Percentiles rank a stretch among this genome's conserved stretches.
Evolutionary conservation across 35 echinoderm and acorn worm species (phyloP).

Genomic region (Acanthaster planci): DNA sequence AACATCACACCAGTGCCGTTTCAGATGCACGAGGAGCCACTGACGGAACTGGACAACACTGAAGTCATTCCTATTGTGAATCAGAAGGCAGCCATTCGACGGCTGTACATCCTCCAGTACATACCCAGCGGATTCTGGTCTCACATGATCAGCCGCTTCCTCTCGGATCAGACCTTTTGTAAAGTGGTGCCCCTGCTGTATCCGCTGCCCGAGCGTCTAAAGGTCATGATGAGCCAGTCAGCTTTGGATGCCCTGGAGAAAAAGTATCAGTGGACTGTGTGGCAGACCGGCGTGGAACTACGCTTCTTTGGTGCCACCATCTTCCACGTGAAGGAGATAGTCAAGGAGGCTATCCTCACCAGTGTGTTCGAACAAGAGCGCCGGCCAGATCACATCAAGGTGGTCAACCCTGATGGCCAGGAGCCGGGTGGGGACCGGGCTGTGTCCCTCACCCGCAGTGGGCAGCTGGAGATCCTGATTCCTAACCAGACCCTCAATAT

Average conservation of each 20-base stretch:
- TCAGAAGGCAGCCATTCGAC: constrained; percentile 66
- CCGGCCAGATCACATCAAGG: constrained; percentile 82
- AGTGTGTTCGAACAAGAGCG: constrained; percentile 72
- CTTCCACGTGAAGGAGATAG: constrained; percentile 86
- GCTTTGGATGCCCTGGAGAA: constrained; percentile 47
- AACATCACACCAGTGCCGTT: not conserved
- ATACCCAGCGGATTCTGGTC: constrained; percentile 99
- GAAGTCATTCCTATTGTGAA: constrained; percentile 57
- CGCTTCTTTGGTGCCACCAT: constrained; percentile 72
- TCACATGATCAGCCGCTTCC: constrained; percentile 82
- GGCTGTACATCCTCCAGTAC: constrained; percentile 94
- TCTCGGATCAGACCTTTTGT: constrained; percentile 68
- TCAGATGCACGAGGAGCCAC: not conserved
- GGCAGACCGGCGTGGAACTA: constrained; percentile 94
- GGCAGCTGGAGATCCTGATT: constrained; percentile 91
- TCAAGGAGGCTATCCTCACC: constrained; percentile 51
- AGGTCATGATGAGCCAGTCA: constrained; percentile 48
- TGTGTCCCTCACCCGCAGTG: constrained; percentile 69
- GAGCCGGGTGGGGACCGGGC: constrained; percentile 34
- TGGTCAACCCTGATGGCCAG: constrained; percentile 60
- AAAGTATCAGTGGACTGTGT: constrained; percentile 80
- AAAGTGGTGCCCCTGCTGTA: constrained; percentile 64
- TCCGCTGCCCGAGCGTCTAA: constrained; percentile 43
- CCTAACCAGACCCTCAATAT: constrained; percentile 80
- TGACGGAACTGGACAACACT: constrained; percentile 51